Percentiles rank a stretch among this genome's conserved stretches.
These are phyloP conservation scores for Leucophenga varia DNA, from an alignment of 1,140 invertebrate genomes.

Conservation along the genomic window DNA sequence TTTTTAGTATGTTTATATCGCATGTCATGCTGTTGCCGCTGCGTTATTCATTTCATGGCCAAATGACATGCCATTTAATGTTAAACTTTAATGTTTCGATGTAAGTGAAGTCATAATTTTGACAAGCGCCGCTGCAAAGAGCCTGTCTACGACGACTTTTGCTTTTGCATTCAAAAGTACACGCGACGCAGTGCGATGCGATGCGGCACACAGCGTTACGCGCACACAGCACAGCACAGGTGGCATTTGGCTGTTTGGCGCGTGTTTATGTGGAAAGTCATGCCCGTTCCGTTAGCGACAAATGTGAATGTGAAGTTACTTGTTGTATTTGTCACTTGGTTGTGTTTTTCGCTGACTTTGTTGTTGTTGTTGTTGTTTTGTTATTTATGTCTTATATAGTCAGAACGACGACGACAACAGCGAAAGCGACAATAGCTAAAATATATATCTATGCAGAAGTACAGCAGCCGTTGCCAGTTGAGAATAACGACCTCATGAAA, in stretches of 20 bases:
- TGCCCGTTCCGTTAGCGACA: too few relatives aligned
- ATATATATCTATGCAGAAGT: slow-evolving; percentile 1
- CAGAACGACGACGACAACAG: too few relatives aligned
- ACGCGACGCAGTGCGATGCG: too few relatives aligned
- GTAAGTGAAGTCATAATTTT: slow-evolving; percentile 54
- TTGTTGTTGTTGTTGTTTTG: slow-evolving; percentile 11
- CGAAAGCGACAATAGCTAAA: background rate
- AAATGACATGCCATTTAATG: slow-evolving; percentile 54
- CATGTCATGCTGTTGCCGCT: slow-evolving; percentile 23
- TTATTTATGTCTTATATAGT: slow-evolving; percentile 37
- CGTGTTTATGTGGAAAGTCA: background rate
- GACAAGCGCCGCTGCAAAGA: slow-evolving; percentile 25
- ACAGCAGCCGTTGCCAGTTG: slow-evolving; percentile 18
- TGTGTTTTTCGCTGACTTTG: background rate
- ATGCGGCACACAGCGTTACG: too few relatives aligned
- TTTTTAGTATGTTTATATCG: slow-evolving; percentile 3
- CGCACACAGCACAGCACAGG: slow-evolving; percentile 26
- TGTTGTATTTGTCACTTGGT: too few relatives aligned
- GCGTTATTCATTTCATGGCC: slow-evolving; percentile 29
- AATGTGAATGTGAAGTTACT: background rate
- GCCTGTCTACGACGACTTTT: too few relatives aligned
- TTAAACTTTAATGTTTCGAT: slow-evolving; percentile 53
- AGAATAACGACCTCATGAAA: slow-evolving; percentile 52
- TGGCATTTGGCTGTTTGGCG: slow-evolving; percentile 28
- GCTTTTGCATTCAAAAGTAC: too few relatives aligned